Base-by-base conservation (phyloP, 2,888 invertebrate species). In the Synergus umbraculus region DNA sequence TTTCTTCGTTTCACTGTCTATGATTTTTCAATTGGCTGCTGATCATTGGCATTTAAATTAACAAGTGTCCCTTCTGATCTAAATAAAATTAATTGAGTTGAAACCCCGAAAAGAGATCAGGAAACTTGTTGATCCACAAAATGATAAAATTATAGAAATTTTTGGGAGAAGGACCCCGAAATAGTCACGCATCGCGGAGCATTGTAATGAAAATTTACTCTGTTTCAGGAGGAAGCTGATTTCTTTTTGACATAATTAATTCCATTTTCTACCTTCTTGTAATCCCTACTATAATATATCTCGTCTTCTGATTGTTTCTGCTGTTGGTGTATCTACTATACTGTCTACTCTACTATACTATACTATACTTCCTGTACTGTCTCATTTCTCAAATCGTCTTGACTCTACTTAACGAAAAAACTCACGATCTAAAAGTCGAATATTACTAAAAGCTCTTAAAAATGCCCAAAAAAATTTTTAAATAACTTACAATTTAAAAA, bases 141-240 rank as follows among this genome's bases (percentile, higher is more conserved):
- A 18, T 8, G n/a, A n/a, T 9, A n/a, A 54, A 54, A 54, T n/a
- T n/a, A 9, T 2, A 3, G 9, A n/a, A 18, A n/a, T 54, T 54
- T n/a, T 54, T n/a, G 54, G 54, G 54, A 54, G 9, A n/a, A 54
- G n/a, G 54, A 54, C 54, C 54, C 54, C 54, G n/a, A 9, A 54
- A 44, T 64, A 78, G 77, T 84, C 81, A 83, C 76, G 82, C 83
- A 78, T 82, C 64, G 85, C 69, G 78, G 82, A 76, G 29, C 29
- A 82, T 85, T 83, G 83, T 83, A 83, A 86, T 85, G 86, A 86
- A 86, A 88, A 89, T 90, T 91, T 91, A 86, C 86, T 92, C 90
- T 92, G 91, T 92, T 91, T 89, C 91, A 92, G 92, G 91, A 90
- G 83, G 91, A 86, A 89, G 91, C 89, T 85, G 90, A 88, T 87